Evolutionary conservation across 2,888 invertebrate genomes (phyloP), one percentile per base, ranked within the genome.

Genomic region (Geophilus truncorum): DNA sequence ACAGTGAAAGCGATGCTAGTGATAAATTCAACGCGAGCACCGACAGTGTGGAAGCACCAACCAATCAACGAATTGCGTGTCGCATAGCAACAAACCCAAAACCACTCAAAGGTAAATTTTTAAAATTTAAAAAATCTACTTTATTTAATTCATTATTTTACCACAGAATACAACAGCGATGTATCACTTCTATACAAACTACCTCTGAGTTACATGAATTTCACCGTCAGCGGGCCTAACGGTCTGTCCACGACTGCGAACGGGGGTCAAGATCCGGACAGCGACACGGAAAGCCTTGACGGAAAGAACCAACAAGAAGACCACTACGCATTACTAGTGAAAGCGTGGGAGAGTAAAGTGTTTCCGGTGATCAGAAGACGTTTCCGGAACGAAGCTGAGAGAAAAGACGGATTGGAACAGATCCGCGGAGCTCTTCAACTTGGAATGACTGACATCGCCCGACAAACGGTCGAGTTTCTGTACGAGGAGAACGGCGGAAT

Each of bases 401-500:
- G 87, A 32, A 86, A 87, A 81, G 87, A 87, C 82, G 87, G 87
- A 0, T 83, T 87, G 70, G 87, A 87, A 79, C 87, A 87, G 83
- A 87, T 87, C 62, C 84, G 85, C 82, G 87, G 87, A 62, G 87
- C 87, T n/a, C 84, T 87, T 28, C 86, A 86, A 82, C 82, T 86
- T n/a, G 86, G 87, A 36, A 87, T 87, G 87, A 86, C 86, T 21
- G 87, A 87, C 81, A 87, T 87, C 81, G 87, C 87, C 0, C 83
- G 87, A 80, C 87, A 87, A 83, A 87, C 87, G 1, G 87, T 87
- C 4, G 87, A 87, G 82, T 87, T 87, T 82, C 84, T 87, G 34
- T 87, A 87, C 83, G 87, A 87, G 82, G 87, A 87, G 81, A 87
- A 86, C 83, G 87, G 87, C 6, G 87, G 87, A 0, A 85, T 87